Evolutionary conservation across 2,113 vertebrate species (phyloP).

Genomic region (Rhinopomastus cyanomelas): DNA sequence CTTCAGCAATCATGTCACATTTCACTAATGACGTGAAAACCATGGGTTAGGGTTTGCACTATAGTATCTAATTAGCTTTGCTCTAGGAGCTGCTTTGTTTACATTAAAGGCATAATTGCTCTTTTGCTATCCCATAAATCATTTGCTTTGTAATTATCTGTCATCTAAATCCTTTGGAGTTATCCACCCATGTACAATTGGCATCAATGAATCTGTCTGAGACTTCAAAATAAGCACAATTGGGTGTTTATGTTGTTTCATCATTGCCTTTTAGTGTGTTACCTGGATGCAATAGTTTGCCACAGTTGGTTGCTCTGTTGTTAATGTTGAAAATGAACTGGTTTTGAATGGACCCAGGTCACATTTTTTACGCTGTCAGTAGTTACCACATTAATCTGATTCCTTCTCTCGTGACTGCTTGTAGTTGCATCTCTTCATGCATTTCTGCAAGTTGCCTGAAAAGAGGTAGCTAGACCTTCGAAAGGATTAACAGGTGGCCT

Average conservation of each 20-base stretch:
- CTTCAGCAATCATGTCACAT: background rate
- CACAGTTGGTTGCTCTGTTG: background rate
- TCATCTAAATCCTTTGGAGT: background rate
- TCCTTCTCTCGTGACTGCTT: background rate
- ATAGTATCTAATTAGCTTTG: background rate
- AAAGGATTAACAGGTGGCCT: background rate
- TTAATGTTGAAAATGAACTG: background rate
- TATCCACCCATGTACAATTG: background rate
- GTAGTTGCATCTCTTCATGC: background rate
- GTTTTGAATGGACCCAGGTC: background rate
- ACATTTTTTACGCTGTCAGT: background rate
- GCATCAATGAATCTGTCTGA: background rate
- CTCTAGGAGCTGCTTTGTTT: background rate
- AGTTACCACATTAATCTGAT: background rate
- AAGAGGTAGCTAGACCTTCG: background rate
- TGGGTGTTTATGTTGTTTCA: background rate
- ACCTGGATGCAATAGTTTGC: background rate
- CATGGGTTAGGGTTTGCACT: background rate
- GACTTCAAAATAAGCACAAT: background rate
- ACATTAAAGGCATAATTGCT: background rate
- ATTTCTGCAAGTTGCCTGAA: background rate
- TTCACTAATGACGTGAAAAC: background rate
- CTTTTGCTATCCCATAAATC: background rate
- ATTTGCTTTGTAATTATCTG: conserved; percentile 1
- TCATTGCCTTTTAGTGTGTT: background rate